These are phyloP conservation scores for Naja naja DNA, from an alignment of 2,113 vertebrate species.

Conservation along the genomic window DNA sequence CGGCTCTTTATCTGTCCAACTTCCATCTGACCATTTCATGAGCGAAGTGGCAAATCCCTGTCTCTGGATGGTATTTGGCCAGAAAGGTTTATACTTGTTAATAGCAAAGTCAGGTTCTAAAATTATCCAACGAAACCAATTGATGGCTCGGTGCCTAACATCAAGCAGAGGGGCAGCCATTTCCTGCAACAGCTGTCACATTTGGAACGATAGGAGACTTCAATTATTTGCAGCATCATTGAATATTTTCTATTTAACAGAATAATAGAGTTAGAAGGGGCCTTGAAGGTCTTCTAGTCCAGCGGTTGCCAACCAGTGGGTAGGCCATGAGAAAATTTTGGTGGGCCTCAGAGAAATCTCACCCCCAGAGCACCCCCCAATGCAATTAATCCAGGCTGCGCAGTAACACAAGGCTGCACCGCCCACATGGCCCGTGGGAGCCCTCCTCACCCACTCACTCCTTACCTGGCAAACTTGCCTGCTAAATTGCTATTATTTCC, in stretches of 20 bases:
- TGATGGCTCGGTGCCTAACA: not conserved
- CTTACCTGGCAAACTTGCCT: too few species aligned
- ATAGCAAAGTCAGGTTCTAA: not conserved
- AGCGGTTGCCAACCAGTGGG: too few species aligned
- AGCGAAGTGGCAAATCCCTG: not conserved
- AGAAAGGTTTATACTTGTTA: not conserved
- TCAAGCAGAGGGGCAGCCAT: conserved; percentile 3
- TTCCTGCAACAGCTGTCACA: not conserved
- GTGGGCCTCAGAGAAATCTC: too few species aligned
- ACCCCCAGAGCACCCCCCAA: too few species aligned
- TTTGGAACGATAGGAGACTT: not conserved
- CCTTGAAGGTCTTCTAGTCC: too few species aligned
- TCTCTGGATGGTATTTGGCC: not conserved
- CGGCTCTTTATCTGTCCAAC: not conserved
- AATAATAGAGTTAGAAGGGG: not conserved
- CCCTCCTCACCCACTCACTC: too few species aligned
- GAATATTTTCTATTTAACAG: not conserved
- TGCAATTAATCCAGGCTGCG: too few species aligned
- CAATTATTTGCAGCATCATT: fast-evolving
- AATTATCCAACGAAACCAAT: not conserved
- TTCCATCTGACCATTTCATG: not conserved
- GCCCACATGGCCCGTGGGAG: too few species aligned
- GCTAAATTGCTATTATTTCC: too few species aligned
- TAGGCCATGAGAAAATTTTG: too few species aligned
- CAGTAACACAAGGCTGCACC: too few species aligned